These are phyloP conservation scores for Junco hyemalis DNA, from an alignment of 2,113 vertebrate genomes.

Conservation along the genomic window DNA sequence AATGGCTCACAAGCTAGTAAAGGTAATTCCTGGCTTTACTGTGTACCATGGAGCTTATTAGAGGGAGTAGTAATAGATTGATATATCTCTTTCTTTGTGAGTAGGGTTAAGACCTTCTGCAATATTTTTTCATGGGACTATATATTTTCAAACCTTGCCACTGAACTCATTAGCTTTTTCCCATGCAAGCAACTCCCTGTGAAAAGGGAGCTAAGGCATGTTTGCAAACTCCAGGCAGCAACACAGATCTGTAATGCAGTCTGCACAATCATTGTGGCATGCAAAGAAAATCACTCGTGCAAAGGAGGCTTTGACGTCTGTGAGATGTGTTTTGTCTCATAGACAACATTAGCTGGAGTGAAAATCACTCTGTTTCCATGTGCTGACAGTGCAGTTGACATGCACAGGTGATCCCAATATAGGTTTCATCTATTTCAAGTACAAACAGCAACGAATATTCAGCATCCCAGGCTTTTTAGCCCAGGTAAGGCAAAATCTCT, in stretches of 20 bases:
- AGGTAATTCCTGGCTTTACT: slow-evolving; percentile 31
- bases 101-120: neutral
- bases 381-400: neutral
- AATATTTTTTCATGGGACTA: neutral
- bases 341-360: neutral
- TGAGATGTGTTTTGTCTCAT: neutral
- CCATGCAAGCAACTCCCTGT: neutral
- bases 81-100: neutral
- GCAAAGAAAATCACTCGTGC: slow-evolving; percentile 23
- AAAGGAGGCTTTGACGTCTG: slow-evolving; percentile 19
- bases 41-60: neutral
- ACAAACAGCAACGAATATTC: neutral
- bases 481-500: neutral
- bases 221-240: slow-evolving; percentile 45
- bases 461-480: neutral
- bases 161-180: slow-evolving; percentile 23
- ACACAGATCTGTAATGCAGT: neutral
- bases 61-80: slow-evolving; percentile 14
- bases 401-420: neutral
- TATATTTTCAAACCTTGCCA: neutral
- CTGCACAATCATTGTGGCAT: slow-evolving; percentile 2
- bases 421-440: neutral
- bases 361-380: neutral
- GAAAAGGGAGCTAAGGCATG: slow-evolving; percentile 27
- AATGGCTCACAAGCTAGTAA: slow-evolving; percentile 17